phyloP scores from a whole-genome alignment of 2,797 vertebrate genomes.

The Karalla daura region DNA sequence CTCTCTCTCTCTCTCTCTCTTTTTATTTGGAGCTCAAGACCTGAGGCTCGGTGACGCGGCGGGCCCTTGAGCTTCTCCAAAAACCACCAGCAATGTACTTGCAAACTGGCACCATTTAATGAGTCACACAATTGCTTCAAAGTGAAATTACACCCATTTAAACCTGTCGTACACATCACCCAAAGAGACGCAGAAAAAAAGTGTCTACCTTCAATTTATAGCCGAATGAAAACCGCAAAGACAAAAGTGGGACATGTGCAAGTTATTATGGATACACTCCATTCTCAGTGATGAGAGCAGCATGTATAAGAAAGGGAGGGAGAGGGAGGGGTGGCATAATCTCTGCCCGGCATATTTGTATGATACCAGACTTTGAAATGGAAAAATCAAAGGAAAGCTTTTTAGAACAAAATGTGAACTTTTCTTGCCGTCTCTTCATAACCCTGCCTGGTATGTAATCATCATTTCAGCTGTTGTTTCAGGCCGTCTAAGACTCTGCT shows the following conservation, averaged over 20 bases:
- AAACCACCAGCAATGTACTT: constrained; percentile 69
- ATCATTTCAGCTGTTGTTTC: constrained; percentile 74
- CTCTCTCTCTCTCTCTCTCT: no score
- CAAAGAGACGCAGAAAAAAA: constrained; percentile 68
- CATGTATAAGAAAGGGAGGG: constrained; percentile 77
- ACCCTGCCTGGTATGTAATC: constrained; percentile 73
- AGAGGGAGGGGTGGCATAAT: constrained; percentile 72
- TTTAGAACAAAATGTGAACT: constrained; percentile 79
- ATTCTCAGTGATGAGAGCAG: constrained; percentile 85
- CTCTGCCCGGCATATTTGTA: constrained; percentile 80
- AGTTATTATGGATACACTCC: constrained; percentile 84
- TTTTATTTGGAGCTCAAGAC: constrained; percentile 50
- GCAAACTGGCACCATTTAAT: constrained; percentile 82
- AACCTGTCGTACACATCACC: constrained; percentile 84
- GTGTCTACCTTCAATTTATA: constrained; percentile 84
- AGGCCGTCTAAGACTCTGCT: constrained; percentile 65
- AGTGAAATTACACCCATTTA: constrained; percentile 86
- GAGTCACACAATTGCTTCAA: constrained; percentile 85
- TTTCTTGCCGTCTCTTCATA: constrained; percentile 65
- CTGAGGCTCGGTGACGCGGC: constrained; percentile 64
- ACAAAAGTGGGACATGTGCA: constrained; percentile 87
- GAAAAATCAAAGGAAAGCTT: constrained; percentile 82
- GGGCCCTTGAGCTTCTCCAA: constrained; percentile 63
- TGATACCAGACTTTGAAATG: constrained; percentile 83
- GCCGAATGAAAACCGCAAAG: constrained; percentile 82